These are phyloP conservation scores for Amphipoea oculea DNA, from an alignment of 2,888 invertebrate species.

Conservation along the genomic window DNA sequence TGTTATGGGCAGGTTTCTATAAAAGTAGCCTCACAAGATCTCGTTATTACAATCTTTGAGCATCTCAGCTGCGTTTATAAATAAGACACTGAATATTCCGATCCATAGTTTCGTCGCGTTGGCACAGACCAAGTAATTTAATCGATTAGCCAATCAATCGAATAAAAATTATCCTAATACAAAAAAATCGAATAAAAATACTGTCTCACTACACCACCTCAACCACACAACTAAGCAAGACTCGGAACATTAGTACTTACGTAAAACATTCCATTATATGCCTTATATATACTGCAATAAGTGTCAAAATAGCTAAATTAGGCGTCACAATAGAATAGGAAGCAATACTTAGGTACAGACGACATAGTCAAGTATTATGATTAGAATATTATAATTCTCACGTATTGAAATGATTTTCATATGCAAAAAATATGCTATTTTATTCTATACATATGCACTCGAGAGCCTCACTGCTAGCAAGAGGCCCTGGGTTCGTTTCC, in stretches of 20 bases:
- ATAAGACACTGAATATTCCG: background rate
- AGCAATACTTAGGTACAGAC: conserved; percentile 60
- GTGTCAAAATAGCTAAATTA: conserved; percentile 73
- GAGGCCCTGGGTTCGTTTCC: background rate
- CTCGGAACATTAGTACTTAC: conserved; percentile 61
- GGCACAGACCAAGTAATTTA: background rate
- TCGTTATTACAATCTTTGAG: background rate
- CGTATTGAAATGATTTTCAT: conserved; percentile 28
- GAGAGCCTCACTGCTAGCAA: background rate
- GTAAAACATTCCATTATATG: conserved; percentile 72
- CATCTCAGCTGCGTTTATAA: background rate
- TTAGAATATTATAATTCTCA: conserved; percentile 34
- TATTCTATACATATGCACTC: background rate
- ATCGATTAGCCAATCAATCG: background rate
- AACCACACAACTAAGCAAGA: conserved; percentile 23
- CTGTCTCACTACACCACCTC: conserved; percentile 31
- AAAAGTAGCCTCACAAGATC: background rate
- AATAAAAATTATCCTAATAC: background rate
- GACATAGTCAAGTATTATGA: conserved; percentile 48
- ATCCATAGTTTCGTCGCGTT: background rate
- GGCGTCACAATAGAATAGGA: conserved; percentile 69
- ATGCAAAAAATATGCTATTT: conserved; percentile 44
- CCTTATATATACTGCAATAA: conserved; percentile 72
- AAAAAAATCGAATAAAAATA: background rate
- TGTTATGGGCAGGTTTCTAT: background rate